Evolutionary conservation across 2,113 vertebrate species (phyloP).

Genomic region (Fregata magnificens): DNA sequence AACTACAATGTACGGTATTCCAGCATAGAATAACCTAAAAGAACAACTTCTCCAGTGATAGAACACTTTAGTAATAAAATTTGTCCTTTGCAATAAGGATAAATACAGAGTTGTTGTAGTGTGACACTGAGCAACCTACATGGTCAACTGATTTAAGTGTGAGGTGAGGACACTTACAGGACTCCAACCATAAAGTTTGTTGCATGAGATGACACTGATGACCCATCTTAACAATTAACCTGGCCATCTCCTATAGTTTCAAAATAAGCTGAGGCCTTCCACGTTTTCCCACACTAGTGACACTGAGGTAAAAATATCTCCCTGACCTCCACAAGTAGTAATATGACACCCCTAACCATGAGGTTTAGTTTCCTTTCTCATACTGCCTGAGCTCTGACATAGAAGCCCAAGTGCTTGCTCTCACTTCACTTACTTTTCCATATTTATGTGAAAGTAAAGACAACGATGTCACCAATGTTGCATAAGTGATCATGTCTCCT

Average conservation of each 20-base stretch:
- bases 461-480: not conserved
- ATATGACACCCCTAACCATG: not conserved
- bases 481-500: not conserved
- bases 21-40: not conserved
- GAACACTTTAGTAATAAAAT: not conserved
- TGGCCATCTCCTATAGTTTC: not conserved
- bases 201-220: not conserved
- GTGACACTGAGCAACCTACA: not conserved
- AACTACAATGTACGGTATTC: not conserved
- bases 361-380: not conserved
- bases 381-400: not conserved
- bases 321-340: not conserved
- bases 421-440: not conserved
- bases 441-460: not conserved
- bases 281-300: not conserved
- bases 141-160: accelerated
- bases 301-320: slow-evolving; percentile 27
- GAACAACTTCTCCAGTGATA: not conserved
- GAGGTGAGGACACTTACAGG: not conserved
- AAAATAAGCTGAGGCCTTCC: not conserved
- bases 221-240: not conserved
- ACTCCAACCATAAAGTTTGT: not conserved
- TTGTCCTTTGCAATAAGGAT: not conserved
- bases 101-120: not conserved
- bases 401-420: not conserved